phyloP scores from a whole-genome alignment of 2,113 vertebrate genomes.

The Crotalus helleri region DNA sequence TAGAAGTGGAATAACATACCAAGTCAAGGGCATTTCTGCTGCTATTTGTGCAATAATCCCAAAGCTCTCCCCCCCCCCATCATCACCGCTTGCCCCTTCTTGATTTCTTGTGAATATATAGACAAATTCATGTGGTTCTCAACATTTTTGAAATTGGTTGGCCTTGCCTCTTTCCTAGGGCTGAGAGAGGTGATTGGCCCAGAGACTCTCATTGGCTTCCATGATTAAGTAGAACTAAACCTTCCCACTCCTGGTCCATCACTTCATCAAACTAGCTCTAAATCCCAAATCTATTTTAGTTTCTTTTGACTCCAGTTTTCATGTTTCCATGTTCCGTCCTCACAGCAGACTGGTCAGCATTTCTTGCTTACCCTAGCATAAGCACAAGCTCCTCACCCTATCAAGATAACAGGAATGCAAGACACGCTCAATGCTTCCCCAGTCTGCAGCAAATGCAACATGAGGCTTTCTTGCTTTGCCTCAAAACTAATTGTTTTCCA shows the following conservation, averaged over 20 bases:
- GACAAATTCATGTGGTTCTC: neutral
- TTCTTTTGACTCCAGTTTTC: neutral
- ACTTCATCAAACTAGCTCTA: neutral
- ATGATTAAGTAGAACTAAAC: neutral
- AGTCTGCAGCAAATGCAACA: neutral
- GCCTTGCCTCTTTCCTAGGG: neutral
- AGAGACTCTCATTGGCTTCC: neutral
- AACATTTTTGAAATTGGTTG: neutral
- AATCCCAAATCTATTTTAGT: neutral
- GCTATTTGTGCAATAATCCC: neutral
- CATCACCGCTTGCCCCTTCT: neutral
- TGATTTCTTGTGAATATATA: neutral
- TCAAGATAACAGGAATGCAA: neutral
- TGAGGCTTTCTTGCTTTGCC: neutral
- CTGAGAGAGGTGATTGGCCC: neutral
- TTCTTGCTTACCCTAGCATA: neutral
- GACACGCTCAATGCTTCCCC: neutral
- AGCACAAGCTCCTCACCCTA: neutral
- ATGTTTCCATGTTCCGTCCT: neutral
- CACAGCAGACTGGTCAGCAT: neutral
- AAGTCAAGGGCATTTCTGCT: neutral
- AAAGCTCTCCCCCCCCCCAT: neutral
- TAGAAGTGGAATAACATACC: neutral
- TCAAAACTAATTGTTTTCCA: neutral
- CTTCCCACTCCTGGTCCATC: neutral